Percentiles rank a stretch among this genome's conserved stretches.
Evolutionary conservation across 2,797 vertebrate species (phyloP).

Genomic region (Brachymystax lenok): DNA sequence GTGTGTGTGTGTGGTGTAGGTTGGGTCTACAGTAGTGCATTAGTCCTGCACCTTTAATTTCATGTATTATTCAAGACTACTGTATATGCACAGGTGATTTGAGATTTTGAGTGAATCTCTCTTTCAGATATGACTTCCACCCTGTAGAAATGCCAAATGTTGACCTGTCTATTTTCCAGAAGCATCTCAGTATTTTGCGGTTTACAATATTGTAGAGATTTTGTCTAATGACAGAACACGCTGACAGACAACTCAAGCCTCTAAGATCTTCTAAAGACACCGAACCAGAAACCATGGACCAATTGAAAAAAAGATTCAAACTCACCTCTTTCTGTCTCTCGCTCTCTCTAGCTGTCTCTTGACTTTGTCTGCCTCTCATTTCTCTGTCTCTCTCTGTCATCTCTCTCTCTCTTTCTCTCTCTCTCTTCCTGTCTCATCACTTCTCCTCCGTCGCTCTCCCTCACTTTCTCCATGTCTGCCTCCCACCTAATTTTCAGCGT

Average conservation of each 20-base stretch:
- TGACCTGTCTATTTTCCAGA: too few relatives aligned
- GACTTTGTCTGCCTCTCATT: slow-evolving; percentile 68
- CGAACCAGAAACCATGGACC: slow-evolving; percentile 5
- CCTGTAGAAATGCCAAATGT: background rate
- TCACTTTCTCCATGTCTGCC: slow-evolving; percentile 6
- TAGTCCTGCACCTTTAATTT: background rate
- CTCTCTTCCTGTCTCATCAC: too few relatives aligned
- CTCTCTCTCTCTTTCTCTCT: slow-evolving; percentile 16
- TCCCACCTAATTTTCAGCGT: slow-evolving; percentile 46
- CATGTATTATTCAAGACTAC: background rate
- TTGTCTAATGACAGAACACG: background rate
- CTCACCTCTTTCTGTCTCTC: too few relatives aligned
- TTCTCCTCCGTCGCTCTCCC: background rate
- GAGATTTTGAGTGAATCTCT: background rate
- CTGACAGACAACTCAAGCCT: background rate
- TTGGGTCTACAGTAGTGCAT: background rate
- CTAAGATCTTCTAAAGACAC: background rate
- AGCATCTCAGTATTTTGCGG: background rate
- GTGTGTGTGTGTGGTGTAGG: background rate
- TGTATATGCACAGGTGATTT: background rate
- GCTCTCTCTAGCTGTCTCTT: too few relatives aligned
- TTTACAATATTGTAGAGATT: background rate
- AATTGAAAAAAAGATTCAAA: slow-evolving; percentile 43
- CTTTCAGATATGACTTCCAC: background rate
- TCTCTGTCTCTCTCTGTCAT: background rate